Evolutionary conservation across 1,140 invertebrate genomes (phyloP), one percentile per base, ranked within the genome.

Genomic region (Muscidifurax raptorellus): DNA sequence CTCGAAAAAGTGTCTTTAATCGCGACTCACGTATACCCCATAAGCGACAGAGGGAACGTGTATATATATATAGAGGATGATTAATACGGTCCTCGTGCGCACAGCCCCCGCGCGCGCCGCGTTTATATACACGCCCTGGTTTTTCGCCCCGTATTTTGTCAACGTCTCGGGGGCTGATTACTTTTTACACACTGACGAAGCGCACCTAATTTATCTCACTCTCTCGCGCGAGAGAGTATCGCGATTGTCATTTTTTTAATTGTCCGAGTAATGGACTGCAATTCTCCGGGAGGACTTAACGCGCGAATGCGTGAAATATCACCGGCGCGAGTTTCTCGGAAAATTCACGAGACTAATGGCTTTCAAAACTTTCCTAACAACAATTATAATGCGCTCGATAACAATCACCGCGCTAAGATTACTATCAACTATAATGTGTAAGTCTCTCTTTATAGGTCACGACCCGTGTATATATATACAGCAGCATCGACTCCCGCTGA

Each of bases 81-180:
- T 83, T 67, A 83, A 83, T 79, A 72, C 27, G n/a, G 22, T 27
- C 27, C 64, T 83, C 81, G 40, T 18, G 81, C 36, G 74, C 44
- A 9, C 36, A 15, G 4, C 44, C 15, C 44, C 15, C 13, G 44
- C 44, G 15, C 15, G 13, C 44, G 52, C 47, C n/a, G 5, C 52
- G 18, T 18, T 59, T n/a, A 59, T 59, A 59, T n/a, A 59, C 18
- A 67, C 25, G 25, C 66, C 27, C 66, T 69, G 27, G 28, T 83
- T 83, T 84, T 84, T 79, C n/a, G 27, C 44, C 7, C 67, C 13
- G 66, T 64, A 84, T 84, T 84, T 84, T 84, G 82, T 79, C 82
- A 84, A 84, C 40, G 82, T 84, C 82, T 84, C 47, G 6, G 22
- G 67, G 67, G 71, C 77, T 80, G 83, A 84, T 84, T 80, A 80